Evolutionary conservation across 2,113 vertebrate genomes (phyloP).

Genomic region (Fulmarus glacialis): DNA sequence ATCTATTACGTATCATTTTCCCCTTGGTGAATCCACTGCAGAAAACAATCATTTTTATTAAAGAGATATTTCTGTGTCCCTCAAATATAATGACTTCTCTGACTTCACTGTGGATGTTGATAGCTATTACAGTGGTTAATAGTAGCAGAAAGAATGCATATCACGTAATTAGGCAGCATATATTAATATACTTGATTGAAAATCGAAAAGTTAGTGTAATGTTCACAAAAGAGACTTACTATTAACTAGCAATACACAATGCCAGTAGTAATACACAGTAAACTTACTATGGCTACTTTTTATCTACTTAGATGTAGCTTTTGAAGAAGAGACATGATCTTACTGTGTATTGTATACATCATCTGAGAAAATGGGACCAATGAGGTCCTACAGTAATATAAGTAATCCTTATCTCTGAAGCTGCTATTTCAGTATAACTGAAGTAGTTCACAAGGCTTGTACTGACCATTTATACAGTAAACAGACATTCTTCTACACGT

Average conservation of each 20-base stretch:
- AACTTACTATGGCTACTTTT: background rate
- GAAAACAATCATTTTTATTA: background rate
- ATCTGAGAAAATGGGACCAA: background rate
- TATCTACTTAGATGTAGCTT: background rate
- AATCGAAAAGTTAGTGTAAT: background rate
- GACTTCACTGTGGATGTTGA: background rate
- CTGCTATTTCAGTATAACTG: background rate
- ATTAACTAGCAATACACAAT: background rate
- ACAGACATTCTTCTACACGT: background rate
- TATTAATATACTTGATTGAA: background rate
- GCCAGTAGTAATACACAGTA: background rate
- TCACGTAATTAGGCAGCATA: background rate
- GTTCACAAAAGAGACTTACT: background rate
- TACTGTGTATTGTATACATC: background rate
- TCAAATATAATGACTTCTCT: background rate
- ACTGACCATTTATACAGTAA: background rate
- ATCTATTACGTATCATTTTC: background rate
- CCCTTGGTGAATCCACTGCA: background rate
- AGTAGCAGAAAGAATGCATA: background rate
- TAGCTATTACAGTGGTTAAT: background rate
- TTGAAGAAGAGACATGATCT: background rate
- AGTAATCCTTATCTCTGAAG: background rate
- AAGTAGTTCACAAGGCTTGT: background rate
- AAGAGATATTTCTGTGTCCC: background rate
- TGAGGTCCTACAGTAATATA: background rate